Base-by-base conservation (phyloP, 2,888 invertebrate species). In the Glyphotaelius pellucidus region DNA sequence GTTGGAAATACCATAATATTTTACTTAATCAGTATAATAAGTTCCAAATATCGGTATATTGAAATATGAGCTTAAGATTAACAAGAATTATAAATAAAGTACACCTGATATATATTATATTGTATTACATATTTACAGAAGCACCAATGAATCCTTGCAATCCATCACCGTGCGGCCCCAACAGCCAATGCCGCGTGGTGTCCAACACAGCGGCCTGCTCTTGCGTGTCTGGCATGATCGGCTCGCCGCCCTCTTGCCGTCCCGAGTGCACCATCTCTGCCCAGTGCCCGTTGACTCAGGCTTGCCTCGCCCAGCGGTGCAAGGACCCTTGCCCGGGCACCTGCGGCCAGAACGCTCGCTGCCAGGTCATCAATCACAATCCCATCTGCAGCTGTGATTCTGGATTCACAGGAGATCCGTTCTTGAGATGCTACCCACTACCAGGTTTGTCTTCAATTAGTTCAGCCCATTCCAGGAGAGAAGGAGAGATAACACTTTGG, bases 351-450 rank as follows among this genome's bases (percentile, higher is more conserved):
- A 97, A 96, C 94, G 97, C 98, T 1, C 95, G 96, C 83, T 98
- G 98, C 93, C 96, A 97, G 94, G 97, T 97, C 32, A 96, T 97
- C 88, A 97, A 97, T 94, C 98, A 98, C 94, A 97, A 97, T 94
- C 97, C 98, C 2, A 95, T 97, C 90, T 97, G 97, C 94, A 96
- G 96, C 84, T 97, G 97, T 94, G 96, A 96, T 80, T 94, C 95
- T 9, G 96, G 96, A 87, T 96, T 95, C 94, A 97, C 97, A 47
- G 97, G 97, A 15, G 97, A 97, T 95, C 97, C 97, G 2, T 97
- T 97, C 94, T 96, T 96, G 0, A 96, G 97, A 94, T 97, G 97
- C 94, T 95, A 96, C 94, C 95, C 95, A 19, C 94, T 95, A 94
- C 96, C 97, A 95, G 96, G 97, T 97, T 95, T 95, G 94, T 89